These are phyloP conservation scores for Choloepus hoffmanni DNA, from an alignment of 2,113 vertebrate species.

Conservation along the genomic window DNA sequence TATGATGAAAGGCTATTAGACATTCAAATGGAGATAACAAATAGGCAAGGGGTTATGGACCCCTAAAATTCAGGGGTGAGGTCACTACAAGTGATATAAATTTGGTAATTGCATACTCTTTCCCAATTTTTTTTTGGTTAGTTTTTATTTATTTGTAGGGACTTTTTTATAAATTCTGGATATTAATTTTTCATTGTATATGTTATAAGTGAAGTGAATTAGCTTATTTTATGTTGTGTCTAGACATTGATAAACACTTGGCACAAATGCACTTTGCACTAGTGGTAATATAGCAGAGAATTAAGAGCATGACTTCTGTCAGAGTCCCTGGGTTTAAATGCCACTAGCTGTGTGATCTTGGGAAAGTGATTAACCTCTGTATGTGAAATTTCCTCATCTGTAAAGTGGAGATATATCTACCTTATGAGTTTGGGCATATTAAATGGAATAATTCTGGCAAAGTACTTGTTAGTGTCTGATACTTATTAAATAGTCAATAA, in stretches of 20 bases:
- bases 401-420: neutral
- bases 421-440: neutral
- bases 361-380: constrained; percentile 7
- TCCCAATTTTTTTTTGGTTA: neutral
- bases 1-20: neutral
- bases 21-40: neutral
- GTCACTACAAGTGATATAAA: neutral
- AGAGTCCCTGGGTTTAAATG: neutral
- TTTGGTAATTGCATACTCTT: neutral
- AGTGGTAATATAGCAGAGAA: neutral
- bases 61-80: neutral
- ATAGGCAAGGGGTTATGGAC: neutral
- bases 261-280: neutral
- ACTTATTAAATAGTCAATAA: neutral
- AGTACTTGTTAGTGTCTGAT: neutral
- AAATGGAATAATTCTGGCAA: neutral
- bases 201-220: neutral
- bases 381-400: neutral
- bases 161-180: neutral
- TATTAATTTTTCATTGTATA: neutral
- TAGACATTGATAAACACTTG: neutral
- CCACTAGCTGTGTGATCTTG: neutral
- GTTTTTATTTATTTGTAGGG: constrained; percentile 31
- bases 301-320: neutral
- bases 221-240: neutral